Conservation (phyloP, 2,888 invertebrate species). For the Omphaloscelis lunosa region DNA sequence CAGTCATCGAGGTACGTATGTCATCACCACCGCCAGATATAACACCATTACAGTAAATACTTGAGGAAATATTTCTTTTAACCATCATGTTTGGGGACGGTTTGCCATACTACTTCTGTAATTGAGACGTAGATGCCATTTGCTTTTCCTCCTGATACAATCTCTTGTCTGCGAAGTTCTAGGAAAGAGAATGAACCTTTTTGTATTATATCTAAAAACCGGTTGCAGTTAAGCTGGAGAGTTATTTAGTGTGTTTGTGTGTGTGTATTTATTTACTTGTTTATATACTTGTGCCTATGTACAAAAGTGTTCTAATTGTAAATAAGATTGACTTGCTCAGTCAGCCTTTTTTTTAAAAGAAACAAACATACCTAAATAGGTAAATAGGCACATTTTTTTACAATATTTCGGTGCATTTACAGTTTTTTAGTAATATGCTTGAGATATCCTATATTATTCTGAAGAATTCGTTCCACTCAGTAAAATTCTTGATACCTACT, state of each 20-base stretch:
- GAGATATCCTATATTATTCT: not conserved
- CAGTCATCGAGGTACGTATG: slow-evolving; percentile 81
- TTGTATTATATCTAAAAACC: too few relatives aligned
- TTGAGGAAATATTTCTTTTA: not conserved
- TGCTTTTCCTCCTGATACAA: not conserved
- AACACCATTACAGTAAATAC: not conserved
- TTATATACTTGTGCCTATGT: not conserved
- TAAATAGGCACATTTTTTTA: not conserved
- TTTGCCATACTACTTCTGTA: not conserved
- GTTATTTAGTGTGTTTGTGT: not conserved
- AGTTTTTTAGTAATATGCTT: not conserved
- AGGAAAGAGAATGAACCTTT: not conserved
- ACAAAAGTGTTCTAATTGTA: not conserved
- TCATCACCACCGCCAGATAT: not conserved
- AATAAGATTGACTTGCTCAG: not conserved
- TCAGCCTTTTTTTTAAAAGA: not conserved
- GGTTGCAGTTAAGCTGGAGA: not conserved
- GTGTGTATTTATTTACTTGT: not conserved
- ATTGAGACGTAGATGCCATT: not conserved
- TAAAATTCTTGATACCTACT: not conserved
- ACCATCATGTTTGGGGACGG: not conserved
- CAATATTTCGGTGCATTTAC: not conserved
- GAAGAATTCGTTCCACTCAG: not conserved
- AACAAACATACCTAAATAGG: not conserved
- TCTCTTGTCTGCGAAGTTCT: not conserved